phyloP scores from a whole-genome alignment of 2,113 vertebrate genomes.

The Cathartes aura region DNA sequence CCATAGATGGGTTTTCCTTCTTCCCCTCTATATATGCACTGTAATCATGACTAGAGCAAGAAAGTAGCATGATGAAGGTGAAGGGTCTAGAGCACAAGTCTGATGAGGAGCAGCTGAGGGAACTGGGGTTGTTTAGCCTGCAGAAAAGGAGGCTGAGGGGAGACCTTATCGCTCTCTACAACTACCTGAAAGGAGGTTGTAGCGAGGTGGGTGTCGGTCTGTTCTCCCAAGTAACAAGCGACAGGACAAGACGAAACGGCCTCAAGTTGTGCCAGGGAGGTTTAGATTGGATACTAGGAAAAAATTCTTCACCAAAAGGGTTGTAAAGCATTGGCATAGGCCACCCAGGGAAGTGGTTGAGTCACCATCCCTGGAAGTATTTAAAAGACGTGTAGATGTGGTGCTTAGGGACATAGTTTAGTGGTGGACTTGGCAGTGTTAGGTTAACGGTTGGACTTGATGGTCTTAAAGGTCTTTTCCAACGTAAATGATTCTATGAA shows the following conservation, averaged over 20 bases:
- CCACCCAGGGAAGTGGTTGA: not conserved
- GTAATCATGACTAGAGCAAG: not conserved
- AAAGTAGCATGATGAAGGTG: not conserved
- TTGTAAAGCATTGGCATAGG: not conserved
- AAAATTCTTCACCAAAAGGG: not conserved
- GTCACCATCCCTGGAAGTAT: not conserved
- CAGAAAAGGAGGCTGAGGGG: not conserved
- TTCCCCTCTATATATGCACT: not conserved
- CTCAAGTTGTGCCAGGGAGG: not conserved
- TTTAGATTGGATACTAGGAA: not conserved
- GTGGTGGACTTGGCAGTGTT: not conserved
- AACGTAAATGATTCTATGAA: not conserved
- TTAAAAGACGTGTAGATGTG: not conserved
- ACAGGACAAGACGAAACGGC: not conserved
- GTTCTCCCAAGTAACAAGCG: not conserved
- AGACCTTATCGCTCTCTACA: not conserved
- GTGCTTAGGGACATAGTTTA: not conserved
- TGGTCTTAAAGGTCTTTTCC: not conserved
- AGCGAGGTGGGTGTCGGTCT: rapidly evolving
- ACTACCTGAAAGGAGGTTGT: not conserved
- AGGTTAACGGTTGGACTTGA: not conserved
- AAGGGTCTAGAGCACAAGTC: not conserved
- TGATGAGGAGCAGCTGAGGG: not conserved
- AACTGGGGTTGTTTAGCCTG: not conserved
- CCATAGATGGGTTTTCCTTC: not conserved